phyloP scores from a whole-genome alignment of 2,113 vertebrate genomes.

The Phasianus colchicus region DNA sequence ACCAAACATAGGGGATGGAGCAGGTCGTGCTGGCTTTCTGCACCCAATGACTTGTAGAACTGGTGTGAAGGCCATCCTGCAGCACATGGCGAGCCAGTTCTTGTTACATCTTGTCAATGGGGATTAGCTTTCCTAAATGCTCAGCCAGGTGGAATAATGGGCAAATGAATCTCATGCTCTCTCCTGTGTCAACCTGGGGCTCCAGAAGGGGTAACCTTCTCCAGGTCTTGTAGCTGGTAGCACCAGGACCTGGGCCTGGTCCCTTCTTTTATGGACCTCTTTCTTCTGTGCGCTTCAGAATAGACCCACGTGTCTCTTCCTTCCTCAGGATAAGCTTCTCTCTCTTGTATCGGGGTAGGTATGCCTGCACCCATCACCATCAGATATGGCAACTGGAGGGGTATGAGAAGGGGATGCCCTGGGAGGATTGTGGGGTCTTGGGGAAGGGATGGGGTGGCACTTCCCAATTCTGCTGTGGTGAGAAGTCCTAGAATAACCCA shows the following conservation, averaged over 20 bases:
- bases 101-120: neutral
- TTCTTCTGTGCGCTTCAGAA: neutral
- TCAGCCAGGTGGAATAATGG: slow-evolving; percentile 30
- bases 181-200: neutral
- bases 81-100: neutral
- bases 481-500: neutral
- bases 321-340: neutral
- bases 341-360: neutral
- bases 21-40: neutral
- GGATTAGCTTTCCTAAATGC: slow-evolving; percentile 21
- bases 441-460: neutral
- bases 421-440: fast-evolving
- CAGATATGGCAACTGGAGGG: fast-evolving
- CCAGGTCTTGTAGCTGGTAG: neutral
- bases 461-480: neutral
- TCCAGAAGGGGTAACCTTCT: neutral
- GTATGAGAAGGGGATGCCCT: neutral
- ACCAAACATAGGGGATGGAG: neutral
- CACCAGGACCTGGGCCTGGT: neutral
- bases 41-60: neutral
- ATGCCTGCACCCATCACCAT: neutral
- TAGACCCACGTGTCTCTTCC: fast-evolving
- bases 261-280: neutral
- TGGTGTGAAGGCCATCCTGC: fast-evolving
- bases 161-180: neutral